These are phyloP conservation scores for Saimiri boliviensis DNA, from an alignment of 2,113 vertebrate species.

Conservation along the genomic window DNA sequence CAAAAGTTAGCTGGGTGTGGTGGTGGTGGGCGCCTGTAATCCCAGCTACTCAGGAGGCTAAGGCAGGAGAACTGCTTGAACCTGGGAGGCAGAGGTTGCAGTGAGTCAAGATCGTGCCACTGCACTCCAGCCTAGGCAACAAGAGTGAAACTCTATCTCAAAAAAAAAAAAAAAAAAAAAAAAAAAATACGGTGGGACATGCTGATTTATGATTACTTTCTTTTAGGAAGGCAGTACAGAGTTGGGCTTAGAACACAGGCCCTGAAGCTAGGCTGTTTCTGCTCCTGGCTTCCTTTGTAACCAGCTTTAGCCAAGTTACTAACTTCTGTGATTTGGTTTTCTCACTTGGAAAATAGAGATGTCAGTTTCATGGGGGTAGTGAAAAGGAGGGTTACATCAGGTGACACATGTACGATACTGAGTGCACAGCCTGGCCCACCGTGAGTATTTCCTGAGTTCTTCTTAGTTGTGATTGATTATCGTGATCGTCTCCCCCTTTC, in stretches of 20 bases:
- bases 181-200: neutral
- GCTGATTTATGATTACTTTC: neutral
- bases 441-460: neutral
- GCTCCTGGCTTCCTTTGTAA: neutral
- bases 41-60: too few species aligned
- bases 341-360: neutral
- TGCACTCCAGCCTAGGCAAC: too few species aligned
- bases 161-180: too few species aligned
- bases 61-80: too few species aligned
- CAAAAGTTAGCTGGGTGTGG: too few species aligned
- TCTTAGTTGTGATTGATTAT: neutral
- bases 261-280: neutral
- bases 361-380: neutral
- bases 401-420: neutral
- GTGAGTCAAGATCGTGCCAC: too few species aligned
- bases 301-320: neutral
- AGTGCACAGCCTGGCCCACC: neutral
- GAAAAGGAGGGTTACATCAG: neutral
- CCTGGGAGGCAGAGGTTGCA: too few species aligned
- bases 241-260: neutral
- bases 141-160: too few species aligned
- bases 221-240: neutral
- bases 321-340: neutral
- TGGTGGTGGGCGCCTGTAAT: too few species aligned
- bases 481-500: neutral